These are phyloP conservation scores for Procambarus clarkii DNA, from an alignment of 1,140 invertebrate genomes.

Conservation along the genomic window DNA sequence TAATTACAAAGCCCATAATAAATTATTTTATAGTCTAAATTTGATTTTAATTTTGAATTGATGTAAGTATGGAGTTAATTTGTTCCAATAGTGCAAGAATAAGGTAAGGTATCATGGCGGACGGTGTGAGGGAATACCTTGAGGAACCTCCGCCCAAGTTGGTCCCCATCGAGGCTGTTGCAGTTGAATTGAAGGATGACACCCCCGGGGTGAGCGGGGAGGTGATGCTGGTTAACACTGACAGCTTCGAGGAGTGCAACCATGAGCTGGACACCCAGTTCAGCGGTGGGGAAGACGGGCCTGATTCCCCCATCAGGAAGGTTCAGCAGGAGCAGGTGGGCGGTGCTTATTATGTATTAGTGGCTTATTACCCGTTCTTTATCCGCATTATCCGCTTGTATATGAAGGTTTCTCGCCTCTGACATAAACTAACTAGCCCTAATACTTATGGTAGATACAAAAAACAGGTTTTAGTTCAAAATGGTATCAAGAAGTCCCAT, in stretches of 20 bases:
- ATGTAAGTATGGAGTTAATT: background rate
- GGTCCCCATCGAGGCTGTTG: conserved; percentile 20
- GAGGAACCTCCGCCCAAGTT: background rate
- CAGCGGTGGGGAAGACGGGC: conserved; percentile 41
- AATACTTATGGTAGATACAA: too few relatives aligned
- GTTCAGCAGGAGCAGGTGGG: conserved; percentile 42
- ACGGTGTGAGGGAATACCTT: background rate
- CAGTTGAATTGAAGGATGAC: conserved; percentile 44
- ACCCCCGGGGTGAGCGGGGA: conserved; percentile 58
- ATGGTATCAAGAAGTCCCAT: too few relatives aligned
- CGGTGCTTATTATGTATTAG: too few relatives aligned
- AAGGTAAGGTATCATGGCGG: conserved; percentile 18
- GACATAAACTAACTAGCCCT: too few relatives aligned
- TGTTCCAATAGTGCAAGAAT: background rate
- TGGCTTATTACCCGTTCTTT: too few relatives aligned
- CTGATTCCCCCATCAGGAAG: conserved; percentile 51
- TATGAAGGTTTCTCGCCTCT: too few relatives aligned
- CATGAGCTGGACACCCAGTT: conserved; percentile 57
- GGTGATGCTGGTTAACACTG: conserved; percentile 62
- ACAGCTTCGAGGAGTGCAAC: conserved; percentile 62
- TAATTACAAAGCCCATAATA: too few relatives aligned
- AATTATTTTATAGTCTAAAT: too few relatives aligned
- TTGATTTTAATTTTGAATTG: too few relatives aligned
- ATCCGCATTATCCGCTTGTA: too few relatives aligned
- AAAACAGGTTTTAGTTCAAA: too few relatives aligned